A percentile compares a stretch with the other conserved stretches of the same genome.
phyloP scores from a whole-genome alignment of 2,113 vertebrate species.

The Anser brachyrhynchus region DNA sequence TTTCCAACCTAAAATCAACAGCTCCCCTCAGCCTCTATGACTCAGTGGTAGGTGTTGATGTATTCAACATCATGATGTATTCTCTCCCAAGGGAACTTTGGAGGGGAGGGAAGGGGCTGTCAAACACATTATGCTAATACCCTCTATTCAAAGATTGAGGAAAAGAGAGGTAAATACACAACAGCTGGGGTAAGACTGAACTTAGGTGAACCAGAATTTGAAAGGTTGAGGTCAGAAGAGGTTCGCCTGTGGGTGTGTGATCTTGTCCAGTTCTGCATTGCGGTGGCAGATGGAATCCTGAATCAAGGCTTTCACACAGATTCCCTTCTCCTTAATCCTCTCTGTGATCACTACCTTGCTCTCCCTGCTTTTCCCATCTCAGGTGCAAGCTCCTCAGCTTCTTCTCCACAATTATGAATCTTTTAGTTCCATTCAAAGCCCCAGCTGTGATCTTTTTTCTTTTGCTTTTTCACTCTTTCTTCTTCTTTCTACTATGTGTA shows the following conservation, averaged over 20 bases:
- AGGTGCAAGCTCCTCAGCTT: neutral
- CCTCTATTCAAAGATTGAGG: neutral
- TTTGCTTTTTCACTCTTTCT: too few species aligned
- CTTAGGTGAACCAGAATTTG: neutral
- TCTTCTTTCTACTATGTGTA: neutral
- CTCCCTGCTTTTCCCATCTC: neutral
- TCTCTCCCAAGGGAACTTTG: neutral
- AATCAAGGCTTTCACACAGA: neutral
- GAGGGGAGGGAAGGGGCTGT: neutral
- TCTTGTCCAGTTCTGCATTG: neutral
- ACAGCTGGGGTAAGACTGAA: neutral
- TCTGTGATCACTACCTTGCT: neutral
- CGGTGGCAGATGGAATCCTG: neutral
- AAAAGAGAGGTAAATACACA: neutral
- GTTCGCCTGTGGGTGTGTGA: fast-evolving
- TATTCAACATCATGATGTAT: too few species aligned
- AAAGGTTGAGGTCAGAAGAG: neutral
- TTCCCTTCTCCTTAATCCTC: neutral
- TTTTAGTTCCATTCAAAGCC: neutral
- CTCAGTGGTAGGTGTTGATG: neutral
- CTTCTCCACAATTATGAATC: neutral
- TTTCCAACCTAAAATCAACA: slow-evolving; percentile 9
- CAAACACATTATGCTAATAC: neutral
- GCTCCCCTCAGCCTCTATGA: neutral
- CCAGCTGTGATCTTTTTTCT: neutral